These are phyloP conservation scores for Scaptomyza pallida DNA, from an alignment of 1,140 invertebrate genomes.

Conservation along the genomic window DNA sequence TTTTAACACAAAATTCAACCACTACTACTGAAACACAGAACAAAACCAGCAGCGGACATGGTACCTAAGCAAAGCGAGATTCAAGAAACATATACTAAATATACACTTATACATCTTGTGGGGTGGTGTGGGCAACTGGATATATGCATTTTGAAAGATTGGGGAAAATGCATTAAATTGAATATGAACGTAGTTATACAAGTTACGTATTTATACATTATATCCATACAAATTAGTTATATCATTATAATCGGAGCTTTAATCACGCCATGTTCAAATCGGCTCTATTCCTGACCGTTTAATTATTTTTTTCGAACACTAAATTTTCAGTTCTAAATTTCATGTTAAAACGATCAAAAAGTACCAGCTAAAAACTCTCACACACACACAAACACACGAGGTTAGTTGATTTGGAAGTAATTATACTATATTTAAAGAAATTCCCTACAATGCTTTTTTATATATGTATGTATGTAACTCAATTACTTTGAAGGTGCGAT, in stretches of 20 bases:
- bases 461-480: background rate
- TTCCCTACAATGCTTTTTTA: conserved; percentile 13
- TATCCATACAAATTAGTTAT: conserved; percentile 9
- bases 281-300: conserved; percentile 32
- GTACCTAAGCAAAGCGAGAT: conserved; percentile 49
- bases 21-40: background rate
- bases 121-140: conserved; percentile 23
- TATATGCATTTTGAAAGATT: conserved; percentile 2
- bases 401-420: conserved; percentile 41
- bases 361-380: conserved; percentile 12
- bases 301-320: conserved; percentile 23
- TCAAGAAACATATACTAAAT: conserved; percentile 33
- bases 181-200: conserved; percentile 49
- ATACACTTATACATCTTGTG: conserved; percentile 22
- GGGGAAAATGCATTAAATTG: conserved; percentile 16
- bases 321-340: conserved; percentile 66
- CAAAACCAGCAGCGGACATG: conserved; percentile 25
- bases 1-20: conserved; percentile 43
- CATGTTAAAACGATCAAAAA: conserved; percentile 52
- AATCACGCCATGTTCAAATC: conserved; percentile 38
- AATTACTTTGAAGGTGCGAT: conserved; percentile 33
- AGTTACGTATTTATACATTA: conserved; percentile 45
- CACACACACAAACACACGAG: conserved; percentile 3
- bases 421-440: conserved; percentile 30
- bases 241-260: conserved; percentile 42